A percentile compares a stretch with the other conserved stretches of the same genome.
phyloP scores from a whole-genome alignment of 2,113 vertebrate genomes.

The Lepisosteus osseus region DNA sequence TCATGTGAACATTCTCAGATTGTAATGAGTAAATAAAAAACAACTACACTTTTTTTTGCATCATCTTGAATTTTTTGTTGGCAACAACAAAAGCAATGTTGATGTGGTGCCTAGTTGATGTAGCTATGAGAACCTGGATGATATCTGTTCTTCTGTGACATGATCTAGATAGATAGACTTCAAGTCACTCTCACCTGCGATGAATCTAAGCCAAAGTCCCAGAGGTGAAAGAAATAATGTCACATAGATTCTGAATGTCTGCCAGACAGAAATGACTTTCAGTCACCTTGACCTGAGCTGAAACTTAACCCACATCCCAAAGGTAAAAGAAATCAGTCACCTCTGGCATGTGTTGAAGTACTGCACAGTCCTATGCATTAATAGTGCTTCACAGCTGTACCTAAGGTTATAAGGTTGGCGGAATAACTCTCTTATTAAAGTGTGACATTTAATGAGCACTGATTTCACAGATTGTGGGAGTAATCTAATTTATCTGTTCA shows the following conservation, averaged over 20 bases:
- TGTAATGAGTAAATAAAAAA: too few species aligned
- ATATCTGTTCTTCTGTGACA: too few species aligned
- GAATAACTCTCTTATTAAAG: neutral
- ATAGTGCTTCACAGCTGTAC: neutral
- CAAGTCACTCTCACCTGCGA: neutral
- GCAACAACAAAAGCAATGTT: too few species aligned
- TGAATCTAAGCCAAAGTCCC: neutral
- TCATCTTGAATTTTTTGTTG: too few species aligned
- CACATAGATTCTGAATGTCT: conserved; percentile 33
- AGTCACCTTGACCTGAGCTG: conserved; percentile 51
- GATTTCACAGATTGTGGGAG: neutral
- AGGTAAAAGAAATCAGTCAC: conserved; percentile 17
- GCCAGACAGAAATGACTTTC: conserved; percentile 43
- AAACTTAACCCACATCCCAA: conserved; percentile 29
- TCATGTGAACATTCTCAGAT: too few species aligned
- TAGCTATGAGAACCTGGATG: too few species aligned
- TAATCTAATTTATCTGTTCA: neutral
- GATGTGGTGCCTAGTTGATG: too few species aligned
- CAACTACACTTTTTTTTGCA: too few species aligned
- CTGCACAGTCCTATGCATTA: neutral
- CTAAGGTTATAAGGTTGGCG: neutral
- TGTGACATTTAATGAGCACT: conserved; percentile 1
- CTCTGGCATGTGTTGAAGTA: neutral
- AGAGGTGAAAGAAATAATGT: neutral
- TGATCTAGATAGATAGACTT: neutral